Evolutionary conservation across 2,888 invertebrate genomes (phyloP), one percentile per base, ranked within the genome.

Genomic region (Zootermopsis nevadensis): DNA sequence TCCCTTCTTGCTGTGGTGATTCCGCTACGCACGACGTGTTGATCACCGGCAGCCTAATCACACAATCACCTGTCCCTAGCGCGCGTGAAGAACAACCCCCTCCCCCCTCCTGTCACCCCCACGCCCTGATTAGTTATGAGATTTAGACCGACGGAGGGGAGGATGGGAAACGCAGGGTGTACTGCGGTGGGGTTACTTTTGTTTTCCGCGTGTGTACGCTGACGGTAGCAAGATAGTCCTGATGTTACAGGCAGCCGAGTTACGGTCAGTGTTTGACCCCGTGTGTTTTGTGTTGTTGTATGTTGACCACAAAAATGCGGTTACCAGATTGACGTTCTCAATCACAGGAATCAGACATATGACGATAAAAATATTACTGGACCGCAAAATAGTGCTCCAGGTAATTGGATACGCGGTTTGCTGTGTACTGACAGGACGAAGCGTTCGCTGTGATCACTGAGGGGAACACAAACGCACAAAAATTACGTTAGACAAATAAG

Each of bases 401-500:
- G 77, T 77, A 55, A 77, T 77, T 77, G 77, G 77, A 53, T 31
- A 15, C 77, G 77, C 10, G 77, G 77, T 77, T 69, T 33, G 8
- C 27, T 1, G 31, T 33, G 6, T 33, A 30, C 6, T 31, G 33
- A 69, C 33, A 69, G 27, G 30, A 27, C 7, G 4, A 4, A 60
- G n/a, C 10, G 31, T 27, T 31, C 15, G 3, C 33, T 6, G 19
- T 12, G 69, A 69, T 69, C 30, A 69, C 31, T 31, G 69, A 6
- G 30, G 7, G 0, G 24, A 27, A 8, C 27, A n/a, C n/a, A 60
- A n/a, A n/a, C 19, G 19, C 1, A 15, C 15, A 48, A 19, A 15
- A 12, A 19, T 48, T 15, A 15, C 3, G 48, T 48, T 6, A 19
- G 4, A 38, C 38, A 38, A 38, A 38, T 38, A 38, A 38, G 38